Conservation (phyloP, 2,113 vertebrate species). For the Cepphus grylle region DNA sequence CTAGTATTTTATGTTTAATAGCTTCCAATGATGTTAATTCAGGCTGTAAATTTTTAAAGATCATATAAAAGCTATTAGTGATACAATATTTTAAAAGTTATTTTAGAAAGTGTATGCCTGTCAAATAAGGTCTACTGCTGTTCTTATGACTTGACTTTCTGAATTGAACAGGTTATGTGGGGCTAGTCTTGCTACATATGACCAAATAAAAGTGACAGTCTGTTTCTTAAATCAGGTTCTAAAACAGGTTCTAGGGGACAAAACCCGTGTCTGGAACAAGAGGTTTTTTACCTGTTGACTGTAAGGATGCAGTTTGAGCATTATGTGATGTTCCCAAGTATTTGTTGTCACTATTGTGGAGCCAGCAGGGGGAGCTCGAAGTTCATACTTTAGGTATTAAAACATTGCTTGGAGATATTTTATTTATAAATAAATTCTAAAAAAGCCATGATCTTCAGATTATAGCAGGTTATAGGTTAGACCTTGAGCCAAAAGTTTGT, state of each 20-base stretch:
- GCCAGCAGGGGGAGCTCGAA: constrained; percentile 38
- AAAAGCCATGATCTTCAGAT: neutral
- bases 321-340: neutral
- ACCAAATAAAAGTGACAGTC: neutral
- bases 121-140: neutral
- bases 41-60: neutral
- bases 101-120: neutral
- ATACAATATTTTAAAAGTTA: neutral
- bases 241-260: neutral
- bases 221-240: neutral
- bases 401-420: neutral
- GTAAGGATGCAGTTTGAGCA: neutral
- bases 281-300: neutral
- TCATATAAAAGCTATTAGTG: neutral
- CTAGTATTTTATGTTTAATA: neutral
- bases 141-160: neutral
- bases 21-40: neutral
- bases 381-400: neutral
- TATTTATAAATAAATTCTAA: neutral
- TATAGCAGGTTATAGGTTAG: neutral
- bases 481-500: neutral
- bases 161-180: neutral
- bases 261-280: neutral
- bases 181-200: neutral
- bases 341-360: neutral